These are phyloP conservation scores for Mystacornis crossleyi DNA, from an alignment of 2,113 vertebrate genomes.

Conservation along the genomic window DNA sequence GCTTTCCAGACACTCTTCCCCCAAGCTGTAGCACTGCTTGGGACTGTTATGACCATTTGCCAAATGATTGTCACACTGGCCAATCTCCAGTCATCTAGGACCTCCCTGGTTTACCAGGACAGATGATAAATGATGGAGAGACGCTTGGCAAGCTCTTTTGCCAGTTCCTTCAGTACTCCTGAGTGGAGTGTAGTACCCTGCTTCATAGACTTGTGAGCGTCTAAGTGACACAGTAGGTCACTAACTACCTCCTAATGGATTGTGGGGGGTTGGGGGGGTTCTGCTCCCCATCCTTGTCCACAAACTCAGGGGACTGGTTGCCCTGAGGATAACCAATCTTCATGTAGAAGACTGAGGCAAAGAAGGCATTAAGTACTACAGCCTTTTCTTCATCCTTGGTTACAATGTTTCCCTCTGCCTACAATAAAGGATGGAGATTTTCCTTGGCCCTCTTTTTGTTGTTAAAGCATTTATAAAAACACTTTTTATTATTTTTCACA, in stretches of 20 bases:
- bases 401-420: background rate
- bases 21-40: background rate
- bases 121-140: background rate
- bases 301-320: too few relatives aligned
- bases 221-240: background rate
- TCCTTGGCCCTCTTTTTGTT: background rate
- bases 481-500: background rate
- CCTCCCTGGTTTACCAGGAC: background rate
- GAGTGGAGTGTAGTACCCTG: background rate
- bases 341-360: background rate
- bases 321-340: background rate
- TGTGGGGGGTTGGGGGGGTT: too few relatives aligned
- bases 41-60: background rate
- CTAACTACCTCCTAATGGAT: background rate
- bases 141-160: background rate
- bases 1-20: background rate
- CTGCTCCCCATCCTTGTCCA: background rate
- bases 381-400: background rate
- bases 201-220: background rate
- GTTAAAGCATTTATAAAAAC: background rate
- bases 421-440: background rate
- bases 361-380: background rate
- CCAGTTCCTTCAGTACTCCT: background rate
- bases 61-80: background rate
- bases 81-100: background rate